Evolutionary conservation across 2,888 invertebrate species (phyloP), one percentile per base, ranked within the genome.

Genomic region (Heliconius aoede): DNA sequence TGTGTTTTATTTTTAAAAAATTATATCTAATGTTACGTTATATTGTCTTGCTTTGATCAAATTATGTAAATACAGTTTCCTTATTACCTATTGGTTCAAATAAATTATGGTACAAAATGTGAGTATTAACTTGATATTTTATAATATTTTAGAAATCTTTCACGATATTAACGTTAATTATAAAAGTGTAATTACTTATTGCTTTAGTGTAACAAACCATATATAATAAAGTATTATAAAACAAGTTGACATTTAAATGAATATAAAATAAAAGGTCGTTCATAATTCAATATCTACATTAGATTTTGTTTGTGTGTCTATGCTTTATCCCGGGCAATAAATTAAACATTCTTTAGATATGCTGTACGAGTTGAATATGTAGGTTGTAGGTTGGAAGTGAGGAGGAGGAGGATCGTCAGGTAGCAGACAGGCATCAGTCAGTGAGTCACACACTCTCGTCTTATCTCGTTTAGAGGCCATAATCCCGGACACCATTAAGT

Each of bases 401-500:
- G n/a, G n/a, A n/a, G 72, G 51, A 83, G 83, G 82, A 84, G 79
- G 81, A 84, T 86, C 88, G 89, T 90, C 91, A 89, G 89, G 89
- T 90, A 89, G 89, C 86, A 86, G 88, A 85, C 88, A 88, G 86
- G 84, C 89, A 90, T 91, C 90, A 88, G 88, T 88, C 90, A 89
- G 84, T 91, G 91, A 91, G 87, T 91, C 90, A 90, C 85, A 83
- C 85, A 84, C 86, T 87, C 84, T 85, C 84, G 80, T 81, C 85
- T 91, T 92, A 92, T 92, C 92, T 74, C 81, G 79, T 81, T 81
- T 78, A 79, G 85, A 87, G 85, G 87, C 85, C 87, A 90, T 94
- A 93, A 93, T 92, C 93, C 92, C 87, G 88, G 85, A 87, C 87
- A 82, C 92, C 93, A 92, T 92, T 93, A 93, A 93, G 91, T 91